phyloP scores from a whole-genome alignment of 2,113 vertebrate species.

The Hippocampus barbouri region DNA sequence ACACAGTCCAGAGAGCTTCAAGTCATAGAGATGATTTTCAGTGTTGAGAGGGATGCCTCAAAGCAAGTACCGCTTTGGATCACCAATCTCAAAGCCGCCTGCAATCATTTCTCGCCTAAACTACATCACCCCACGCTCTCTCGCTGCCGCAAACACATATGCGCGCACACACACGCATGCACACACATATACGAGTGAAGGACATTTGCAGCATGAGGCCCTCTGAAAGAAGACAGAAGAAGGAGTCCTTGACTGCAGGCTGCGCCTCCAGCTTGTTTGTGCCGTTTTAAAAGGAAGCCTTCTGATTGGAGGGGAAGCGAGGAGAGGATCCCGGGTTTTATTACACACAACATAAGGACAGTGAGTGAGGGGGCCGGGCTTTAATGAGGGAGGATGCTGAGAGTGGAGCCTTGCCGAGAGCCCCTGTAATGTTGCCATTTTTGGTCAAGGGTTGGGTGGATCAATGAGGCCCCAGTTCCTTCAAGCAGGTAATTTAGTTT shows the following conservation, averaged over 20 bases:
- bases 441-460: conserved; percentile 24
- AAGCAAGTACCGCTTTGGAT: conserved; percentile 53
- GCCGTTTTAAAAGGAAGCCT: conserved; percentile 31
- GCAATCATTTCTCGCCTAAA: conserved; percentile 48
- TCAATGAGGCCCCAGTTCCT: background rate
- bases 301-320: conserved; percentile 19
- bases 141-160: background rate
- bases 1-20: conserved; percentile 7
- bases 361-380: conserved; percentile 7
- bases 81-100: conserved; percentile 41
- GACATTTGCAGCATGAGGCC: conserved; percentile 29
- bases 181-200: conserved; percentile 11
- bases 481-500: background rate
- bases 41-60: conserved; percentile 39
- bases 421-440: conserved; percentile 22
- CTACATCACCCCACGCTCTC: background rate
- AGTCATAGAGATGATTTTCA: conserved; percentile 47
- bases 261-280: conserved; percentile 61
- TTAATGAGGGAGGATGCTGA: conserved; percentile 54
- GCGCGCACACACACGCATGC: conserved; percentile 1
- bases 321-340: conserved; percentile 30
- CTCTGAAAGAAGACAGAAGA: conserved; percentile 46
- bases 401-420: conserved; percentile 34
- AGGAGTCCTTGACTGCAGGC: conserved; percentile 61
- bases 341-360: conserved; percentile 18